These are phyloP conservation scores for Prionailurus viverrinus DNA, from an alignment of 2,113 vertebrate species.

Conservation along the genomic window DNA sequence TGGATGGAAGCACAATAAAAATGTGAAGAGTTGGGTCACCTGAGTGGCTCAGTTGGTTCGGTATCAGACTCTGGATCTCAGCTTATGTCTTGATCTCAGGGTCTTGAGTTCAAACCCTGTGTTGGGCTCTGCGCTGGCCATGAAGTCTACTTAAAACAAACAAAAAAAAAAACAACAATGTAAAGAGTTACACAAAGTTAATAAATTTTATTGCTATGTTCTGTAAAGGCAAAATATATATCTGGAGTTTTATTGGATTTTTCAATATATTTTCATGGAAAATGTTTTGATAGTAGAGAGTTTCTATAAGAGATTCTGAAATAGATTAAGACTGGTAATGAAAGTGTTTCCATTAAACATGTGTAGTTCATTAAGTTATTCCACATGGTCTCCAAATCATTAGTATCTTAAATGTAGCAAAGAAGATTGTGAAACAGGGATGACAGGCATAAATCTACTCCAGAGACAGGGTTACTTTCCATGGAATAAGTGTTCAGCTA, in stretches of 20 bases:
- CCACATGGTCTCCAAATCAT: constrained; percentile 80
- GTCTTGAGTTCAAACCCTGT: too few species aligned
- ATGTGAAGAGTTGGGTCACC: neutral
- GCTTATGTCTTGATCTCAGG: too few species aligned
- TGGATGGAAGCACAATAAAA: neutral
- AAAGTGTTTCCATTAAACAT: constrained; percentile 74
- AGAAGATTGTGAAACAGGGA: constrained; percentile 58
- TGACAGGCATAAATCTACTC: constrained; percentile 46
- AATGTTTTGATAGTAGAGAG: neutral
- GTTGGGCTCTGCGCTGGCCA: too few species aligned
- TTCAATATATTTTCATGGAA: constrained; percentile 52
- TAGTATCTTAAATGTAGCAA: constrained; percentile 77
- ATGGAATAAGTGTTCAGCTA: neutral
- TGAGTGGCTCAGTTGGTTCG: too few species aligned
- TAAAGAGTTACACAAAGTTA: neutral
- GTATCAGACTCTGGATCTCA: too few species aligned
- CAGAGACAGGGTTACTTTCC: constrained; percentile 27
- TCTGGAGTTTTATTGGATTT: constrained; percentile 15
- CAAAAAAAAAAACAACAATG: neutral
- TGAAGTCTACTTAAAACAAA: too few species aligned
- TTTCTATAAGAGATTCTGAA: constrained; percentile 56
- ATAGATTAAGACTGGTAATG: constrained; percentile 63
- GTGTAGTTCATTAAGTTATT: constrained; percentile 78
- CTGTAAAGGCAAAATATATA: neutral
- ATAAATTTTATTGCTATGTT: neutral